phyloP scores from a whole-genome alignment of 2,113 vertebrate genomes.

The Eptesicus fuscus region DNA sequence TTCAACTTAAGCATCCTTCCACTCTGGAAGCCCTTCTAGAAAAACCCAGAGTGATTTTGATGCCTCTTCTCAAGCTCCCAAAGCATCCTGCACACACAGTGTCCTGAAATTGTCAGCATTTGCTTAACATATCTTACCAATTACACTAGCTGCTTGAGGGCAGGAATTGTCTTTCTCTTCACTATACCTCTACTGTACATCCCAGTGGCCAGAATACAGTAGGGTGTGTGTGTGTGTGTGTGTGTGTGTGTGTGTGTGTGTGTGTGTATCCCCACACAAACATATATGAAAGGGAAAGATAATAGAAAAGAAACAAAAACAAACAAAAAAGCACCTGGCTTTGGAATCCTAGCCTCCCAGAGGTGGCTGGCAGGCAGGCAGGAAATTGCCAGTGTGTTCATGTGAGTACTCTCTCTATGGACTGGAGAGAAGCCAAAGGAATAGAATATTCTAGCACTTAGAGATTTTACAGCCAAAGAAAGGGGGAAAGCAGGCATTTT shows the following conservation, averaged over 20 bases:
- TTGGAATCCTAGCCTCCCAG: conserved; percentile 44
- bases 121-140: not conserved
- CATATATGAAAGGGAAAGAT: not conserved
- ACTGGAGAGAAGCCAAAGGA: conserved; percentile 66
- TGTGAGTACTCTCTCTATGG: conserved; percentile 54
- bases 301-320: conserved; percentile 9
- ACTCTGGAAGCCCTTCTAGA: conserved; percentile 40
- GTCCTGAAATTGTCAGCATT: conserved; percentile 36
- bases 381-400: conserved; percentile 57
- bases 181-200: not conserved
- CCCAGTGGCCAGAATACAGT: not conserved
- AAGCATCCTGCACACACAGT: not conserved
- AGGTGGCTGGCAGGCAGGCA: conserved; percentile 52
- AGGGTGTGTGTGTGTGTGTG: not conserved
- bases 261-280: not conserved
- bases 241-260: not conserved
- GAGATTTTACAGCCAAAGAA: conserved; percentile 9
- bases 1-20: conserved; percentile 5
- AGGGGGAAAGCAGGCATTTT: not conserved
- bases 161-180: not conserved
- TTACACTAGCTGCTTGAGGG: conserved; percentile 20
- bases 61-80: conserved; percentile 18
- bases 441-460: conserved; percentile 63
- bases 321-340: conserved; percentile 48
- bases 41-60: conserved; percentile 24